Evolutionary conservation across 2,888 invertebrate species (phyloP).

Genomic region (Phorcus lineatus): DNA sequence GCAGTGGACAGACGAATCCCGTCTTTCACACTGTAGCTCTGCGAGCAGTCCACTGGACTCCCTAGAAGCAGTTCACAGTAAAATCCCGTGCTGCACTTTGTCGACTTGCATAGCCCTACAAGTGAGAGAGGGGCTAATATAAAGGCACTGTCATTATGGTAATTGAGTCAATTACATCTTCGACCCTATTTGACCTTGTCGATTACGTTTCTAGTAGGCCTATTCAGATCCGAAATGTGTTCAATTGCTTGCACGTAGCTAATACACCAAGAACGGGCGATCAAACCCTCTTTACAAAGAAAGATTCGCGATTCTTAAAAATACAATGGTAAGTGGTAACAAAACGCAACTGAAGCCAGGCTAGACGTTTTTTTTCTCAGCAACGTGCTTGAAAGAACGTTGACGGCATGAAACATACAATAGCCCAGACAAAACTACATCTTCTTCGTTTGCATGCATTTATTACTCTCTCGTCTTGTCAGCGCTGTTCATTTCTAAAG

Average conservation of each 20-base stretch:
- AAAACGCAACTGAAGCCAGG: too few species aligned
- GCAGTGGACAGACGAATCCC: too few species aligned
- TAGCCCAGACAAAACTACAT: background rate
- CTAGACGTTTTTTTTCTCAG: too few species aligned
- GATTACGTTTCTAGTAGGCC: background rate
- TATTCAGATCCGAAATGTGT: background rate
- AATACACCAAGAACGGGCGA: too few species aligned
- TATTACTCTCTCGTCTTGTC: background rate
- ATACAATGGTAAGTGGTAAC: too few species aligned
- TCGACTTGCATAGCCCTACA: background rate
- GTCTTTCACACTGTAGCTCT: too few species aligned
- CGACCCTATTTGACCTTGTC: conserved; percentile 11
- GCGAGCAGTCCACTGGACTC: too few species aligned
- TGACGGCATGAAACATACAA: background rate
- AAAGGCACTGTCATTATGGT: conserved; percentile 10
- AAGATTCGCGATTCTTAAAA: too few species aligned
- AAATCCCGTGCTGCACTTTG: background rate
- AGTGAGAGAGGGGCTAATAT: background rate
- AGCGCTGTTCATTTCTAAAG: background rate
- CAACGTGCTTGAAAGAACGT: too few species aligned
- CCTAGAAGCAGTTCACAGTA: too few species aligned
- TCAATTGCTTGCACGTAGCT: background rate
- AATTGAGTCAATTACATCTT: conserved; percentile 16
- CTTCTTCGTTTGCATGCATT: background rate
- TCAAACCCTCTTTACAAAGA: too few species aligned